Evolutionary conservation across 2,888 invertebrate species (phyloP), one percentile per base, ranked within the genome.

Genomic region (Amaurobius ferox): DNA sequence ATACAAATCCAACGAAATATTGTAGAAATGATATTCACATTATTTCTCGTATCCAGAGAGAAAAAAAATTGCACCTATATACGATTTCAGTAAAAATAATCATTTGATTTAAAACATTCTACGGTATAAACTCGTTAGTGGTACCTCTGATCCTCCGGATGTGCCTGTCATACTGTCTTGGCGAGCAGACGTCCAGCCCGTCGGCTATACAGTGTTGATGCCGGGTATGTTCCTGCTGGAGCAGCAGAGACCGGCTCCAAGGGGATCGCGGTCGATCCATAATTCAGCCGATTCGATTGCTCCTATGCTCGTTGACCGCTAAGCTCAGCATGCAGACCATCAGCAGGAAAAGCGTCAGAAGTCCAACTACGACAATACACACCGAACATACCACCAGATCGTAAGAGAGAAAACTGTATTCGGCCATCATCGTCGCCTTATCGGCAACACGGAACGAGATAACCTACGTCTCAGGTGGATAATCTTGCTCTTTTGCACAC

Each of bases 261-360:
- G 86, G 86, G 7, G 86, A 86, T 26, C 86, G 61, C 23, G 86
- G 86, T 6, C 86, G 68, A 32, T 35, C 32, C 66, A 55, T 55
- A 3, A 13, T 68, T 29, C 29, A 39, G 55, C 23, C 62, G 70
- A 11, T 44, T 32, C 64, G 40, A 30, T 73, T 72, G 26, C 61
- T 73, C 3, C 86, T 44, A 67, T 79, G 73, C 55, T 86, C 74
- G 76, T 79, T 79, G 29, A 86, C 70, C 61, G 86, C 86, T 26
- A 76, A 62, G 29, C 77, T 86, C 62, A 86, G 71, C 74, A 86
- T 62, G 44, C 86, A 86, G 1, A 86, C 79, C 79, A 79, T 86
- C 26, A 79, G 44, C 3, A 86, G 73, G 66, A 86, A 86, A 3
- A 86, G 72, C 23, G 86, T 86, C 48, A 86, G 74, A 26, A 86